Evolutionary conservation across 1,140 invertebrate genomes (phyloP), one percentile per base, ranked within the genome.

Genomic region (Acromyrmex heyeri): DNA sequence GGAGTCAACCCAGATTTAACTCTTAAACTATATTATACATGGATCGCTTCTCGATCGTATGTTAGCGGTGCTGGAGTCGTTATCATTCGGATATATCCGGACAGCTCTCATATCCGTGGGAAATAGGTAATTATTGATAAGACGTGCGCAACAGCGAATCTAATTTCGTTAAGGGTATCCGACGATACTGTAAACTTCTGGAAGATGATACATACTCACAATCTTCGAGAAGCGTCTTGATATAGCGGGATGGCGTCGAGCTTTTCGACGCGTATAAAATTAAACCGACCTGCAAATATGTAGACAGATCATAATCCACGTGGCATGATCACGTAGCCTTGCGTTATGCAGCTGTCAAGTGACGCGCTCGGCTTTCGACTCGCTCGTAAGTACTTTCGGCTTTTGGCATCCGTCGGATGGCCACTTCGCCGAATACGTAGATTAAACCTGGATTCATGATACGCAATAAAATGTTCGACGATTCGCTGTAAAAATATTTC

Each of bases 111-210:
- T 75, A 75, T 83, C 69, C 69, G 79, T 24, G n/a, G 69, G 79
- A 83, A 83, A 83, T 83, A 5, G n/a, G 57, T 83, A 83, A 83
- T 83, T 83, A 83, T 83, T 83, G 79, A 82, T 82, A 82, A 82
- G 67, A 73, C n/a, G 24, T 34, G 65, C 38, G 79, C 55, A 61
- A 73, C 16, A 48, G 79, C 34, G 55, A 24, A 61, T 73, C 24
- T 61, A 83, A 83, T 75, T 73, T 83, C 44, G 55, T 44, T 61
- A 12, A 5, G 34, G 34, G 3, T 24, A 50, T 82, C 30, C 55
- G 69, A 30, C 38, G 69, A 50, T 44, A 73, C 24, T 14, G 12
- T 75, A 83, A 75, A 83, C 72, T 73, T 75, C 55, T 83, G 69
- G 38, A 73, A 83, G 24, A n/a, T 38, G 55, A 50, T n/a, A 27